These are phyloP conservation scores for Sciurus niger DNA, from an alignment of 2,113 vertebrate genomes.

Conservation along the genomic window DNA sequence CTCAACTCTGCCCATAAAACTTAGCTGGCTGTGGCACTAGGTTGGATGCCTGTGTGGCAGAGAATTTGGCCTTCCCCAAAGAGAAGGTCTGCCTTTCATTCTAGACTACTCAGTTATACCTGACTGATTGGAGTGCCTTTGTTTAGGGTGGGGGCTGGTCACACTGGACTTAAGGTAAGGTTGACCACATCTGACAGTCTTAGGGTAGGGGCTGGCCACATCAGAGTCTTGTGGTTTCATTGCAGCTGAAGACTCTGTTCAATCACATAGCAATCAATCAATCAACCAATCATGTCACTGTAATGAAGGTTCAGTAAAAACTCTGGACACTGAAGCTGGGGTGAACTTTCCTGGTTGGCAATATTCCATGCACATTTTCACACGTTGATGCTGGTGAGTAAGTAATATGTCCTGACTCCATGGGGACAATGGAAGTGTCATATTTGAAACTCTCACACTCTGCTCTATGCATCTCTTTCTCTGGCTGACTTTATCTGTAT, in stretches of 20 bases:
- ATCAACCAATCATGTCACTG: neutral
- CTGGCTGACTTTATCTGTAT: neutral
- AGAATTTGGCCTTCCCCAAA: slow-evolving; percentile 5
- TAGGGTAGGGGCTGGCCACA: neutral
- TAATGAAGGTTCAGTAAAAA: neutral
- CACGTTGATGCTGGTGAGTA: neutral
- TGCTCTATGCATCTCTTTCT: neutral
- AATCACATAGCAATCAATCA: neutral
- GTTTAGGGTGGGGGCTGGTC: neutral
- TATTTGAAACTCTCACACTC: neutral
- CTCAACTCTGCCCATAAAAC: neutral
- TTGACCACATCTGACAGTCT: neutral
- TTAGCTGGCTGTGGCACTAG: neutral
- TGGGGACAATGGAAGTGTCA: neutral
- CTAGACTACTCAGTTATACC: neutral
- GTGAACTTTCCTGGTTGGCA: neutral
- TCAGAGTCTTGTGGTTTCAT: neutral
- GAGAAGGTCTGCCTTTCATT: neutral
- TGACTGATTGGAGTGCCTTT: neutral
- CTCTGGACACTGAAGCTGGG: neutral
- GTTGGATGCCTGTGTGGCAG: neutral
- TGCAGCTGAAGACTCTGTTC: neutral
- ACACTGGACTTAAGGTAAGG: neutral
- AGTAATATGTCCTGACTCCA: neutral
- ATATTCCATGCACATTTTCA: neutral